Evolutionary conservation across 2,797 vertebrate genomes (phyloP).

Genomic region (Anomalospiza imberbis): DNA sequence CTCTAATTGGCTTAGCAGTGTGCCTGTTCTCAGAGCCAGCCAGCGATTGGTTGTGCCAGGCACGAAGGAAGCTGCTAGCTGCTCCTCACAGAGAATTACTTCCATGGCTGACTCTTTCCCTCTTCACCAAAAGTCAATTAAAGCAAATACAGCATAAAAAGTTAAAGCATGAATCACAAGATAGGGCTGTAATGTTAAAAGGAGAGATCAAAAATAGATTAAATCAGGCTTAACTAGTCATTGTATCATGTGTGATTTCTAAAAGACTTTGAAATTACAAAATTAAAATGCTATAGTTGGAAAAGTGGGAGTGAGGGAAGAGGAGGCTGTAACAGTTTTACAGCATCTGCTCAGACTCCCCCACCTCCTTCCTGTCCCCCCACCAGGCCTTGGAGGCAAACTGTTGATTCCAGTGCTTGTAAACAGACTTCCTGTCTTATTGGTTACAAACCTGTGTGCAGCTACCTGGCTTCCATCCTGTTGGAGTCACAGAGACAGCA

Average conservation of each 20-base stretch:
- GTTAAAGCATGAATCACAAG: background rate
- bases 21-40: background rate
- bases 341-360: background rate
- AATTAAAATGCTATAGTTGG: background rate
- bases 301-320: background rate
- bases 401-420: background rate
- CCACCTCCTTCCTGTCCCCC: background rate
- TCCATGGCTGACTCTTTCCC: fast-evolving
- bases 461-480: background rate
- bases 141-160: background rate
- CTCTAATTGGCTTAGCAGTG: background rate
- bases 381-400: background rate
- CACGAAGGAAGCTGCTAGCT: background rate
- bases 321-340: background rate
- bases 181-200: background rate
- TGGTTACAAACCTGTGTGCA: background rate
- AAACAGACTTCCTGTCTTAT: background rate
- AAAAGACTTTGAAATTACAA: background rate
- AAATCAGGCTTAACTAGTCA: background rate
- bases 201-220: background rate
- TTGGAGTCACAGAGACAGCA: background rate
- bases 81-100: background rate
- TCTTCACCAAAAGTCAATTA: background rate
- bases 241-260: background rate
- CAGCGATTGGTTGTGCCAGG: background rate